These are phyloP conservation scores for Drosophila sordidula DNA, from an alignment of 2,888 invertebrate genomes.

Conservation along the genomic window DNA sequence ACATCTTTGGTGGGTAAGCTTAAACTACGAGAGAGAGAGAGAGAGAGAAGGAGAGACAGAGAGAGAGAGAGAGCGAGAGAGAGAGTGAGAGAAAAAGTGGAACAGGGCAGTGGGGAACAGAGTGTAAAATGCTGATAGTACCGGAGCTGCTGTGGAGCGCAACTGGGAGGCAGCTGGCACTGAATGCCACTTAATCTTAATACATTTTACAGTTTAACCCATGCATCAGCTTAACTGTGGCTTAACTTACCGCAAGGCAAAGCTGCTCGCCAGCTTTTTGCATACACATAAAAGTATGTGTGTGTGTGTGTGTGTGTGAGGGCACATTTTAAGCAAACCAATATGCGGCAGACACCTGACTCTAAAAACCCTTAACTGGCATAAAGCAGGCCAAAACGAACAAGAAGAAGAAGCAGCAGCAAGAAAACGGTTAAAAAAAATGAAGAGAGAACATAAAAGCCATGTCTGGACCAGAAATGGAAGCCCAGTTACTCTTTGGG, in stretches of 20 bases:
- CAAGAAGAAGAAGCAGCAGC: slow-evolving; percentile 2
- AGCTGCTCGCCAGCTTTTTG: slow-evolving; percentile 49
- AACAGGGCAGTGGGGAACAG: not conserved
- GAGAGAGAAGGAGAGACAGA: not conserved
- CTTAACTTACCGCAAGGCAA: slow-evolving; percentile 63
- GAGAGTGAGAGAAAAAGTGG: not conserved
- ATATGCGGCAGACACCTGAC: slow-evolving; percentile 75
- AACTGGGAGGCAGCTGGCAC: slow-evolving; percentile 42
- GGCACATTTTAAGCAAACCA: slow-evolving; percentile 71
- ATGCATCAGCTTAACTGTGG: slow-evolving; percentile 75
- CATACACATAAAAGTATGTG: slow-evolving; percentile 31
- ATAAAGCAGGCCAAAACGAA: slow-evolving; percentile 36
- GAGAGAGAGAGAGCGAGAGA: not conserved
- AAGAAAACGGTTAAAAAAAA: slow-evolving; percentile 1
- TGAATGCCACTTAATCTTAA: slow-evolving; percentile 75
- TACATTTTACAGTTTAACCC: slow-evolving; percentile 78
- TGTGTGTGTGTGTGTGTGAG: slow-evolving; percentile 5
- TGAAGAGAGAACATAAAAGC: slow-evolving; percentile 19
- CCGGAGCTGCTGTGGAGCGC: not conserved
- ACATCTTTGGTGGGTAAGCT: slow-evolving; percentile 7
- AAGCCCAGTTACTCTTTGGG: slow-evolving; percentile 32
- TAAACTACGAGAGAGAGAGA: not conserved
- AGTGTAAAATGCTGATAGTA: slow-evolving; percentile 33
- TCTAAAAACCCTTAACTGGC: slow-evolving; percentile 54
- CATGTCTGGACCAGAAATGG: slow-evolving; percentile 55